These are phyloP conservation scores for Helicolenus hilgendorfi DNA, from an alignment of 2,797 vertebrate species.

Conservation along the genomic window DNA sequence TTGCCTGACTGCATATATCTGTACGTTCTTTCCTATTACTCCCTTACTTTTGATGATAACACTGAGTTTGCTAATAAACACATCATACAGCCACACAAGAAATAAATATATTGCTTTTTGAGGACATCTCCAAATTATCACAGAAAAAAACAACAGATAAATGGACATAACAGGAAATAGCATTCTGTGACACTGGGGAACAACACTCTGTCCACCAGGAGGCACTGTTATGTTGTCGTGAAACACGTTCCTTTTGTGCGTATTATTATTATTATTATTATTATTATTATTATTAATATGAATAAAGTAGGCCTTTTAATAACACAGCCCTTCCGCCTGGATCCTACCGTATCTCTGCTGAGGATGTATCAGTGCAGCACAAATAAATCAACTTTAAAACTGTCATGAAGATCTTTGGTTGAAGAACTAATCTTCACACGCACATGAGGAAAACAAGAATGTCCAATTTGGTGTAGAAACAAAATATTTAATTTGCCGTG, in stretches of 20 bases:
- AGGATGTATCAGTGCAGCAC: constrained; percentile 41
- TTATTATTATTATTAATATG: constrained; percentile 13
- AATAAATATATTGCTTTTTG: constrained; percentile 88
- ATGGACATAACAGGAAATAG: constrained; percentile 74
- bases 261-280: constrained; percentile 41
- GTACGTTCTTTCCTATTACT: constrained; percentile 39
- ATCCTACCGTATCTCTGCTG: constrained; percentile 44
- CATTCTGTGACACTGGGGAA: constrained; percentile 82
- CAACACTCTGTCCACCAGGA: constrained; percentile 86
- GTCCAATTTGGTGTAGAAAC: constrained; percentile 20
- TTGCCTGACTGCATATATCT: constrained; percentile 54
- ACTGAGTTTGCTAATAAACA: constrained; percentile 60
- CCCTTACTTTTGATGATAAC: constrained; percentile 52
- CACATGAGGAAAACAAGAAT: constrained; percentile 33
- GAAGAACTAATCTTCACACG: constrained; percentile 62
- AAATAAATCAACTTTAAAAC: constrained; percentile 35
- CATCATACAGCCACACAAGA: constrained; percentile 69
- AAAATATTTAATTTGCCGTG: constrained; percentile 15
- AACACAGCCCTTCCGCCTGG: constrained; percentile 41
- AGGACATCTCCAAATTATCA: constrained; percentile 78
- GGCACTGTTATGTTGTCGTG: constrained; percentile 82
- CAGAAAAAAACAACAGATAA: constrained; percentile 34
- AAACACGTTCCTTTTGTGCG: constrained; percentile 71
- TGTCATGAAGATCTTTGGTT: constrained; percentile 81
- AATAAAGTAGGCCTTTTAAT: constrained; percentile 61